Conservation (phyloP, 64 coral and sea anemone genomes). For the Montipora foliosa region DNA sequence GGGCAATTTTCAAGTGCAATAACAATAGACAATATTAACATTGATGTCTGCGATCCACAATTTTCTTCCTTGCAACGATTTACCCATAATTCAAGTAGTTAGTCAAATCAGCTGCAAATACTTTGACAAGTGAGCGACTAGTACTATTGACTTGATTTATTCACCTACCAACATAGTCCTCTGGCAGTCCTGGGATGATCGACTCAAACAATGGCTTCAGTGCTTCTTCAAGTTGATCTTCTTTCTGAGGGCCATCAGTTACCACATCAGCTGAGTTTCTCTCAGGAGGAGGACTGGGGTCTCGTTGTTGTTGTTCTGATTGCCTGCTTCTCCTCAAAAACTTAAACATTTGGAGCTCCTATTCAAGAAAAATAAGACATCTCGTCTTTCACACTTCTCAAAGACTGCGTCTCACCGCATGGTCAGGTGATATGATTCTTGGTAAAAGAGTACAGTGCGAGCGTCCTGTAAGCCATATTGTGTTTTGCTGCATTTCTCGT, state of each 20-base stretch:
- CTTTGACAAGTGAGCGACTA: no score
- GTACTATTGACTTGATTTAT: no score
- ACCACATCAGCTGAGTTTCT: background rate
- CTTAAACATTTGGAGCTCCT: conserved; percentile 30
- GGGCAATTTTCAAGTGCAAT: no score
- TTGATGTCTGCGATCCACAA: no score
- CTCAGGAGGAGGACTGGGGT: background rate
- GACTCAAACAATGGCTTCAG: conserved; percentile 38
- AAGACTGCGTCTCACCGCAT: background rate
- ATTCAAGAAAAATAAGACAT: background rate
- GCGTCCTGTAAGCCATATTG: background rate
- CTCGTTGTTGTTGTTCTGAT: background rate
- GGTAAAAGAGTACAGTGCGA: background rate
- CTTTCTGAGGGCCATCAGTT: background rate
- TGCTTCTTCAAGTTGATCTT: conserved; percentile 19
- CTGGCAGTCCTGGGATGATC: background rate
- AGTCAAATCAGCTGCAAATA: no score
- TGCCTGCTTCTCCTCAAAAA: conserved; percentile 47
- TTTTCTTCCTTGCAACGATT: no score
- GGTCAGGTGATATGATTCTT: no score
- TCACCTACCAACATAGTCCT: conserved; percentile 43
- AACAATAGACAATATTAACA: no score
- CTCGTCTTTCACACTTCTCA: background rate
- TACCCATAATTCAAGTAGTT: no score
- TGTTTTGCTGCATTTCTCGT: background rate